Conservation (phyloP, 2,113 vertebrate genomes). For the Syngnathus scovelli region DNA sequence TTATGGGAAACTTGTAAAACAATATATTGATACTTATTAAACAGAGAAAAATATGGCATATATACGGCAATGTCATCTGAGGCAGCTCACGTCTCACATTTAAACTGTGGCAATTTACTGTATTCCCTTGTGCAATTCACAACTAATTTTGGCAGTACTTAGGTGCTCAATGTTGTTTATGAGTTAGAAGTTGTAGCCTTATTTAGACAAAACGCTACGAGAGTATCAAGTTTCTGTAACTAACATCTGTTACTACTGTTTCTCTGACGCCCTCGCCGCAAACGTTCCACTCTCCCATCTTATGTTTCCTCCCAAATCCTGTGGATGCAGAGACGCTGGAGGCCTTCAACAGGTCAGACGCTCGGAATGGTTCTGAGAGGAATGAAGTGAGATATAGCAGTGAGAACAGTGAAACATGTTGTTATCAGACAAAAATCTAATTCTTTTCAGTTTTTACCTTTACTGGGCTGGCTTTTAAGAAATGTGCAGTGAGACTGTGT, state of each 20-base stretch:
- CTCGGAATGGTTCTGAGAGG: conserved; percentile 71
- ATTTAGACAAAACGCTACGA: not conserved
- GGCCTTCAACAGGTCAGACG: conserved; percentile 67
- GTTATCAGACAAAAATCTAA: not conserved
- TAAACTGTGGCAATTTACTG: not conserved
- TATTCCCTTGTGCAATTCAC: not conserved
- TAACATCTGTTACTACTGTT: conserved; percentile 77
- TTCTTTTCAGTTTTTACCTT: conserved; percentile 51
- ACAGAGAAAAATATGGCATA: not conserved
- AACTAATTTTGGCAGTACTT: not conserved
- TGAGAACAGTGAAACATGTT: conserved; percentile 23
- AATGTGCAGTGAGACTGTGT: conserved; percentile 33
- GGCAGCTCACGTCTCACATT: not conserved
- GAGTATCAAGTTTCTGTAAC: conserved; percentile 56
- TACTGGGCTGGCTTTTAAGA: conserved; percentile 32
- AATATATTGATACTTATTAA: too few species aligned
- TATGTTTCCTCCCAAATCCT: conserved; percentile 61
- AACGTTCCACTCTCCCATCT: conserved; percentile 73
- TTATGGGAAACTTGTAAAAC: too few species aligned
- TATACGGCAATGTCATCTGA: not conserved
- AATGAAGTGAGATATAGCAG: conserved; percentile 47
- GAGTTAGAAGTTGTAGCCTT: not conserved
- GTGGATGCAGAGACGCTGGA: conserved; percentile 50
- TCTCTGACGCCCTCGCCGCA: conserved; percentile 72
- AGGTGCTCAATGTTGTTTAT: not conserved